These are phyloP conservation scores for Microctenopoma stevenorrisi DNA, from an alignment of 2,797 vertebrate species.

Conservation along the genomic window DNA sequence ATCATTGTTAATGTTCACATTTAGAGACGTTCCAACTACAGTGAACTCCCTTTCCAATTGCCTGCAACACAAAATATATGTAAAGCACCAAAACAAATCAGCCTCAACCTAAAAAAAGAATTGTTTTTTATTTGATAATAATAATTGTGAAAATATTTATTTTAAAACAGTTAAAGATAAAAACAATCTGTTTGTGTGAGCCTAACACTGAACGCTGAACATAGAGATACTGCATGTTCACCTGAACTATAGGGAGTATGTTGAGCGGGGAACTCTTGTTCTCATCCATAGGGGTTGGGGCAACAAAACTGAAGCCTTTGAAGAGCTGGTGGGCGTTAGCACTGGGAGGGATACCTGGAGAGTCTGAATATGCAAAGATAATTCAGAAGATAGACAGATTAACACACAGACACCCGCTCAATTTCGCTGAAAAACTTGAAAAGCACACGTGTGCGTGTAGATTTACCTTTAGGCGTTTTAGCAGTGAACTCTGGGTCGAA, in stretches of 20 bases:
- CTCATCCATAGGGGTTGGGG: slow-evolving; percentile 91
- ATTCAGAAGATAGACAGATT: slow-evolving; percentile 30
- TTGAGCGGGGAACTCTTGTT: slow-evolving; percentile 92
- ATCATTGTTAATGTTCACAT: background rate
- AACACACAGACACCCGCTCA: slow-evolving; percentile 31
- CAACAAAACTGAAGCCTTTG: slow-evolving; percentile 99
- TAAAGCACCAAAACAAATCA: background rate
- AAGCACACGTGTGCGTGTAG: background rate
- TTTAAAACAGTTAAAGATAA: background rate
- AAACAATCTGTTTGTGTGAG: background rate
- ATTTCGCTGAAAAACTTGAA: slow-evolving; percentile 17
- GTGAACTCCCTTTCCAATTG: background rate
- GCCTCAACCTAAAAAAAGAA: background rate
- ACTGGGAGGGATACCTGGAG: slow-evolving; percentile 97
- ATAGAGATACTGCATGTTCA: slow-evolving; percentile 54
- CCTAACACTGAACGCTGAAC: background rate
- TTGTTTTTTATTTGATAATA: too few species aligned
- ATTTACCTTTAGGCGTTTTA: slow-evolving; percentile 97
- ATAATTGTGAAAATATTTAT: background rate
- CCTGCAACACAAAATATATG: background rate
- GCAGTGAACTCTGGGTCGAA: slow-evolving; percentile 99
- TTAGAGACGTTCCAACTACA: slow-evolving; percentile 1
- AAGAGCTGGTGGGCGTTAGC: slow-evolving; percentile 98
- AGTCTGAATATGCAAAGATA: slow-evolving; percentile 84
- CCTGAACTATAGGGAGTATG: slow-evolving; percentile 95